Base-by-base conservation (phyloP, 2,113 vertebrate species). In the Anas platyrhynchos region DNA sequence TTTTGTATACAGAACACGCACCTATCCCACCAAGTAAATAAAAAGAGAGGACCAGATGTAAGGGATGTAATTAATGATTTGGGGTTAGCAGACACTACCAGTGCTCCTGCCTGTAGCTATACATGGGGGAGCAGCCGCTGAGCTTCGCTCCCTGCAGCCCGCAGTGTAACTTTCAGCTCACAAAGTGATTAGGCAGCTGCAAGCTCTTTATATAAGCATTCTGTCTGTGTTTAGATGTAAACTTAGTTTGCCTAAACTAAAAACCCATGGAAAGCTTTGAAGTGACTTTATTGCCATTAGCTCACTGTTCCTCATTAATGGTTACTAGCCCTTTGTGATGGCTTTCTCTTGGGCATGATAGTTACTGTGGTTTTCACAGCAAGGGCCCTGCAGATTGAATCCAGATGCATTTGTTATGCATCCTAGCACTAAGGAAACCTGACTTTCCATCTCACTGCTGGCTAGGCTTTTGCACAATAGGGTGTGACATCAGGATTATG, bases 321-420 rank as follows among this genome's bases (percentile, higher is more conserved):
- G 80, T 52, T 83, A 31, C 73, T 76, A 58, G 83, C 86, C 91
- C 85, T 97, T 94, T 93, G 95, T 91, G 94, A 75, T 48, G 82
- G 6, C 90, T 93, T 83, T 94, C 91, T 96, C 91, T 71, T 93
- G 92, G 92, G 68, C 92, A 77, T 6, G 52, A 91, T 10, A 38
- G 65, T 89, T 77, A 27, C 95, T 87, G 91, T 59, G 93, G 90
- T 69, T 89, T 87, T 48, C 81, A 20, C 89, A 62, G 96, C 71
- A 1, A 92, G 94, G 84, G 91, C 92, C 82, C 83, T 66, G 87
- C 88, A 94, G 93, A 97, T 97, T 94, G 93, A 54, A 92, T 94
- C 97, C 97, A 97, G 96, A 93, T 96, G 94, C 63, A 48, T 96
- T 97, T 96, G 96, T 96, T 97, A 54, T 96, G 94, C 87, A 61